Conservation (phyloP, 2,797 vertebrate species). For the Bufotes viridis region DNA sequence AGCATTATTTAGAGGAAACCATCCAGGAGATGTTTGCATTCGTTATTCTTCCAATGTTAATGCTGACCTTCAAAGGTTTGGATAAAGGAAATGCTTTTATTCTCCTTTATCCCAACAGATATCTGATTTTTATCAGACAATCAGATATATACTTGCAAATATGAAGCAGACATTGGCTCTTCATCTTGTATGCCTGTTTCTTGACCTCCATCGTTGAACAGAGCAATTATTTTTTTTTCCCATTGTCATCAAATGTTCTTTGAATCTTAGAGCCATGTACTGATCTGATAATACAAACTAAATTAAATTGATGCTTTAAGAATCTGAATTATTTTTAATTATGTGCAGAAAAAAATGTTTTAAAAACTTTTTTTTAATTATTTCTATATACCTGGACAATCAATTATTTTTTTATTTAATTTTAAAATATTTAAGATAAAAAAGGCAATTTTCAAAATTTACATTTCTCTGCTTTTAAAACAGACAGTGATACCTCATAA, state of each 20-base stretch:
- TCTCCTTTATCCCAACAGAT: constrained; percentile 64
- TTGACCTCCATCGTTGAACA: constrained; percentile 59
- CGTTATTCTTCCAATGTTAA: constrained; percentile 65
- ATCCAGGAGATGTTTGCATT: constrained; percentile 62
- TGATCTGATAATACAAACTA: too few species aligned
- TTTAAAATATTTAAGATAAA: too few species aligned
- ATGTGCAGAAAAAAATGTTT: too few species aligned
- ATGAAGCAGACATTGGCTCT: constrained; percentile 63
- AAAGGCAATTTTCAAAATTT: too few species aligned
- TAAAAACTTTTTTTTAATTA: too few species aligned
- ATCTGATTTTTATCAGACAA: constrained; percentile 72
- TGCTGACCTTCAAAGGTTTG: constrained; percentile 72
- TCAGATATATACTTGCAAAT: constrained; percentile 68
- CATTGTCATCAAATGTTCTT: neutral
- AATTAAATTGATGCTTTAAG: too few species aligned
- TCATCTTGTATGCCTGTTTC: constrained; percentile 57
- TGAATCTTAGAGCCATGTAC: too few species aligned
- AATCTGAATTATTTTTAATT: too few species aligned
- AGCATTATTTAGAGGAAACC: constrained; percentile 63
- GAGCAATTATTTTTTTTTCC: constrained; percentile 61
- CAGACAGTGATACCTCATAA: too few species aligned
- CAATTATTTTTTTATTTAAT: too few species aligned
- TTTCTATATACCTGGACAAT: too few species aligned
- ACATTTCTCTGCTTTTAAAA: too few species aligned
- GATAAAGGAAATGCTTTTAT: constrained; percentile 67